Conservation (phyloP, 2,888 invertebrate genomes). For the Xanthostigma xanthostigma region DNA sequence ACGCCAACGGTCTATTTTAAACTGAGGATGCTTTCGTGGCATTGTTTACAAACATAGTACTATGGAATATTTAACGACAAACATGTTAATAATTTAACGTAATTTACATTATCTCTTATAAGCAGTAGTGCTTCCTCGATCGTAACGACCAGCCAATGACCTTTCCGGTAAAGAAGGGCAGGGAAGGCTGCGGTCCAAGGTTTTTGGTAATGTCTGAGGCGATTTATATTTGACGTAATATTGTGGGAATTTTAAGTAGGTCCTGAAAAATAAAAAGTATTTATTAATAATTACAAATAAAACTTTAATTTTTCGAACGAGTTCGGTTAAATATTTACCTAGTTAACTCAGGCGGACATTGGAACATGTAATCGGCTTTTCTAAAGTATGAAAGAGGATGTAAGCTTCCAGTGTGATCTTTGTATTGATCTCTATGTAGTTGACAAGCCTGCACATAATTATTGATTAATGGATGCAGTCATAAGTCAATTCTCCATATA, state of each 20-base stretch:
- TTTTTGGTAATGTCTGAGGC: constrained; percentile 37
- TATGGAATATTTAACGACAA: too few relatives aligned
- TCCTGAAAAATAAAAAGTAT: constrained; percentile 23
- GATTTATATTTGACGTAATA: constrained; percentile 42
- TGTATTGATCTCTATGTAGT: constrained; percentile 43
- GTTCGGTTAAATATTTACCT: constrained; percentile 18
- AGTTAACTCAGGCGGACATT: constrained; percentile 41
- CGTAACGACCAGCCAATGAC: constrained; percentile 38
- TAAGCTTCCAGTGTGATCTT: constrained; percentile 37
- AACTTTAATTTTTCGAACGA: neutral
- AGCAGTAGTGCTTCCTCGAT: constrained; percentile 36
- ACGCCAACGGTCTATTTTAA: neutral
- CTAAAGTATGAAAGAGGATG: constrained; percentile 44
- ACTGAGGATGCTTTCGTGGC: neutral
- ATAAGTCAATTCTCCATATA: neutral
- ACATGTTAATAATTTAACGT: neutral
- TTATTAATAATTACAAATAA: too few relatives aligned
- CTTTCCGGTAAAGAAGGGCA: constrained; percentile 39
- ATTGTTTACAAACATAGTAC: too few relatives aligned
- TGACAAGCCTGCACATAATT: constrained; percentile 33
- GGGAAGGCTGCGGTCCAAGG: constrained; percentile 32
- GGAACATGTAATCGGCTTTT: constrained; percentile 32
- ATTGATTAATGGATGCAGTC: neutral
- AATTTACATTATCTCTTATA: constrained; percentile 26
- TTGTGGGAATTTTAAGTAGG: constrained; percentile 38